Percentiles rank a stretch among this genome's conserved stretches.
Conservation (phyloP, 2,888 invertebrate species). For the Caradrina clavipalpis region DNA sequence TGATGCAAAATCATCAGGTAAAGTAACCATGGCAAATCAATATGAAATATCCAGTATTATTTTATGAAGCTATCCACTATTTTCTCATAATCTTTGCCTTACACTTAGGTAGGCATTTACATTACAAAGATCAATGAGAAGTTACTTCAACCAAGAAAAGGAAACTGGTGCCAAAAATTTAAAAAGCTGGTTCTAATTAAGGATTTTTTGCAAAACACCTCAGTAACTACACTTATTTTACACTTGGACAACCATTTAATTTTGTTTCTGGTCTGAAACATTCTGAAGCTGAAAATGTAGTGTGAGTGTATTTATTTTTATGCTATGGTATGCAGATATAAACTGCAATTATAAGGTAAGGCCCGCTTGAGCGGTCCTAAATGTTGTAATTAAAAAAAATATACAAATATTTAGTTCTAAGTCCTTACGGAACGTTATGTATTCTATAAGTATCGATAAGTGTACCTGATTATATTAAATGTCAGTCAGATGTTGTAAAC, state of each 20-base stretch:
- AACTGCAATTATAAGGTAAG: not conserved
- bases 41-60: not conserved
- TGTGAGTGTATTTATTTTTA: not conserved
- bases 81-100: not conserved
- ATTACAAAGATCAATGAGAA: not conserved
- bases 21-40: not conserved
- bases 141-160: not conserved
- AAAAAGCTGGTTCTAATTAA: no score
- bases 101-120: not conserved
- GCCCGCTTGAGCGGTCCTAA: not conserved
- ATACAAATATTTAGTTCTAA: constrained; percentile 20
- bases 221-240: not conserved
- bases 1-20: not conserved
- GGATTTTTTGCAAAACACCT: not conserved
- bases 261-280: not conserved
- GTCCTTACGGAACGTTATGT: constrained; percentile 12
- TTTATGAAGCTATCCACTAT: not conserved
- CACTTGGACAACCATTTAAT: not conserved
- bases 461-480: constrained; percentile 36
- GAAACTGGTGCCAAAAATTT: not conserved
- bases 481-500: constrained; percentile 48
- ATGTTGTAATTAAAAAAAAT: constrained; percentile 6
- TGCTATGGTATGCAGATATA: not conserved
- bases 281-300: not conserved
- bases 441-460: constrained; percentile 16